Percentiles rank a stretch among this genome's conserved stretches.
phyloP scores from a whole-genome alignment of 2,888 invertebrate genomes.

The Drosophila anomalata region DNA sequence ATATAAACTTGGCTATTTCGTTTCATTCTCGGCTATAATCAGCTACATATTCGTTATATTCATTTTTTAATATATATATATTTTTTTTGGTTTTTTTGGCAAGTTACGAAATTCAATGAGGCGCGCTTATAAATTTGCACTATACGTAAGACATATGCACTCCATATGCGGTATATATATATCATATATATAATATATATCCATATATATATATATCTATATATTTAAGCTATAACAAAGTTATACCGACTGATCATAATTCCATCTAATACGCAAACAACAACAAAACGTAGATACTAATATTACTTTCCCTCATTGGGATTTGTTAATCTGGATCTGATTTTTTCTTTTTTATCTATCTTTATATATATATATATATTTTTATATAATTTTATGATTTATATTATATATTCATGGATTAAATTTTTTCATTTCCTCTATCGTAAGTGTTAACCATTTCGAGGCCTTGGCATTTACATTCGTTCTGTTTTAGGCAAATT shows the following conservation, averaged over 20 bases:
- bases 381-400: not conserved
- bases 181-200: conserved; percentile 24
- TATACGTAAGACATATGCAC: conserved; percentile 27
- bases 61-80: no score
- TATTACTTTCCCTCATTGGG: conserved; percentile 2
- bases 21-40: conserved; percentile 7
- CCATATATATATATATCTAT: conserved; percentile 29
- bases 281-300: conserved; percentile 54
- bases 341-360: not conserved
- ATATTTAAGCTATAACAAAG: conserved; percentile 59
- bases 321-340: not conserved
- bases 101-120: conserved; percentile 20
- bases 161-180: conserved; percentile 11
- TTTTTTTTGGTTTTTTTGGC: conserved; percentile 4
- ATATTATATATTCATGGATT: not conserved
- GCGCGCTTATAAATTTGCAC: conserved; percentile 43
- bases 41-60: conserved; percentile 2
- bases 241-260: not conserved
- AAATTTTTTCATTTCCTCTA: not conserved
- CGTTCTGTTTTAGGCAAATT: conserved; percentile 34
- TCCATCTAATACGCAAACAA: conserved; percentile 50
- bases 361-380: not conserved
- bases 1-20: conserved; percentile 38
- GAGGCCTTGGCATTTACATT: conserved; percentile 32
- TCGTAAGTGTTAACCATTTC: conserved; percentile 23